Percentiles rank a stretch among this genome's conserved stretches.
Conservation (phyloP, 2,113 vertebrate species). For the Tonatia bakeri region DNA sequence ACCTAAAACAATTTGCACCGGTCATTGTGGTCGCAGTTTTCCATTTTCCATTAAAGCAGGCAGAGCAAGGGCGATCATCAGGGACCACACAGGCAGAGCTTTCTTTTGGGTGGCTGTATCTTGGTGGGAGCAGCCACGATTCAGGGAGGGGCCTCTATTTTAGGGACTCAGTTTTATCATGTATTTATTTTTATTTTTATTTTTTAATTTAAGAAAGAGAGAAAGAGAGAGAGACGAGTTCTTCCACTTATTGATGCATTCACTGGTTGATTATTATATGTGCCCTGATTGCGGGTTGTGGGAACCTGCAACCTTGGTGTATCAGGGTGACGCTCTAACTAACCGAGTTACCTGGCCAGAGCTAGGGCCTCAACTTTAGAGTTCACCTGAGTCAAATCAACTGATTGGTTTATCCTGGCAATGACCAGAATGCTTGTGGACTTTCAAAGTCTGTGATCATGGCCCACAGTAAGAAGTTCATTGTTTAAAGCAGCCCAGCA, state of each 20-base stretch:
- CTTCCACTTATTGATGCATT: neutral
- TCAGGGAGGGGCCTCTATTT: neutral
- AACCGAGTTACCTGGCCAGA: neutral
- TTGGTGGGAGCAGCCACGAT: rapidly evolving
- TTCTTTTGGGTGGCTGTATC: neutral
- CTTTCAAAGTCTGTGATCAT: neutral
- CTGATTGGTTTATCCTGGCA: neutral
- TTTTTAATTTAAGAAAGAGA: too few species aligned
- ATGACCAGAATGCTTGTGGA: neutral
- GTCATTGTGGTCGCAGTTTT: neutral
- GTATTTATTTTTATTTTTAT: too few species aligned
- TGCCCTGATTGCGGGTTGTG: neutral
- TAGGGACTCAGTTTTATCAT: neutral
- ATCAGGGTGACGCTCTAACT: neutral
- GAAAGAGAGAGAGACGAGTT: neutral
- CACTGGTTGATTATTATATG: neutral
- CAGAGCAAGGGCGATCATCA: neutral
- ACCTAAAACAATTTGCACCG: neutral
- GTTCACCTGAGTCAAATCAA: neutral
- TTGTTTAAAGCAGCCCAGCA: neutral
- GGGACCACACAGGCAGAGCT: neutral
- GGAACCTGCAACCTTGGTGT: neutral
- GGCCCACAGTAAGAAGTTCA: neutral
- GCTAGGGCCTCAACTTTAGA: neutral
- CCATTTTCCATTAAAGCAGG: neutral